These are phyloP conservation scores for Campoletis sonorensis DNA, from an alignment of 1,140 invertebrate species.

Conservation along the genomic window DNA sequence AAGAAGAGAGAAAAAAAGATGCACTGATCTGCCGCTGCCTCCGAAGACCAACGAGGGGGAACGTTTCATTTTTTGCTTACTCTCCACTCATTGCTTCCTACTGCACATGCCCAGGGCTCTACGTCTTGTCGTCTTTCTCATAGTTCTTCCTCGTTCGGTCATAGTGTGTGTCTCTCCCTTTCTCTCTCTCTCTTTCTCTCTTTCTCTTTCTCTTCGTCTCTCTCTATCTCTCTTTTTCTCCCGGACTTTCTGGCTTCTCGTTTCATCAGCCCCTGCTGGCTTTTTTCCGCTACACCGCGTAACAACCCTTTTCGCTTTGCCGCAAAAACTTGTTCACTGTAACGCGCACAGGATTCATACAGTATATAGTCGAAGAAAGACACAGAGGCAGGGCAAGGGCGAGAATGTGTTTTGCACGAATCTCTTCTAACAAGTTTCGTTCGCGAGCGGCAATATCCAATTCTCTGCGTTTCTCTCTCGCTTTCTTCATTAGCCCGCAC, in stretches of 20 bases:
- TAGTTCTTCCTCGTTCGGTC: neutral
- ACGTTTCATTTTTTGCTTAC: constrained; percentile 40
- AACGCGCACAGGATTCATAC: constrained; percentile 20
- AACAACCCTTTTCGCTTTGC: constrained; percentile 26
- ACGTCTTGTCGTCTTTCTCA: neutral
- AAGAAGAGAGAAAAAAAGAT: neutral
- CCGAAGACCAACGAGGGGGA: constrained; percentile 25
- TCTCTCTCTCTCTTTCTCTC: constrained; percentile 3
- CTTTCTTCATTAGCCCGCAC: neutral
- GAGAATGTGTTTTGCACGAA: constrained; percentile 9
- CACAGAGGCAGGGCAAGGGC: neutral
- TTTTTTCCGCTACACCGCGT: neutral
- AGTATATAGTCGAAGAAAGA: neutral
- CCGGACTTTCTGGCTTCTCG: neutral
- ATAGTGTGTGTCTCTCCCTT: too few species aligned
- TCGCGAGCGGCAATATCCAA: constrained; percentile 17
- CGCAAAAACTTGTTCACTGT: constrained; percentile 42
- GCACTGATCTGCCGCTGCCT: constrained; percentile 21
- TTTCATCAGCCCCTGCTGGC: constrained; percentile 21
- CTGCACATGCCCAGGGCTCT: constrained; percentile 2
- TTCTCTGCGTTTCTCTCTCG: constrained; percentile 14
- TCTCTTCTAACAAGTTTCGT: neutral
- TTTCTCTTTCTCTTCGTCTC: neutral
- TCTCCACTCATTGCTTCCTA: constrained; percentile 30
- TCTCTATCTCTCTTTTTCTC: neutral